Evolutionary conservation across 2,797 vertebrate genomes (phyloP).

Genomic region (Bucorvus abyssinicus): DNA sequence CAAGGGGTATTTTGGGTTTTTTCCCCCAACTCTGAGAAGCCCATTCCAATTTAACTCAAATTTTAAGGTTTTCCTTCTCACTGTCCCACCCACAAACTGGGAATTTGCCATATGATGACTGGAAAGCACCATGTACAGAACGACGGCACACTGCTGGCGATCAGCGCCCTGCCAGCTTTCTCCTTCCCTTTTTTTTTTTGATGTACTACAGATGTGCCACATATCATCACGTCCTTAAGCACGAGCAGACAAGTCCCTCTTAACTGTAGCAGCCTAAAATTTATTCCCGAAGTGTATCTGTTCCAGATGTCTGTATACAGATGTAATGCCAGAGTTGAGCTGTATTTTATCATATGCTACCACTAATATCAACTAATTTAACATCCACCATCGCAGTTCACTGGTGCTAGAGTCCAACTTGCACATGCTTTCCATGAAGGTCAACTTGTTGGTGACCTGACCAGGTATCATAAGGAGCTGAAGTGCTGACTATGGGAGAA

Average conservation of each 20-base stretch:
- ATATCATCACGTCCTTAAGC: background rate
- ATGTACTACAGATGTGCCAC: background rate
- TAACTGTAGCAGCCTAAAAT: background rate
- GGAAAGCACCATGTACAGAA: background rate
- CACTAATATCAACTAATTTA: background rate
- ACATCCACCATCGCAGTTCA: background rate
- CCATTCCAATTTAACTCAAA: background rate
- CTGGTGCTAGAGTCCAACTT: background rate
- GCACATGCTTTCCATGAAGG: background rate
- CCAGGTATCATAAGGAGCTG: background rate
- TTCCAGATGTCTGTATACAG: background rate
- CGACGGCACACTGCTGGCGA: rapidly evolving
- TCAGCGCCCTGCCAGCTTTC: background rate
- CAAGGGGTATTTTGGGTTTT: background rate
- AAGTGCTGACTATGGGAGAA: too few species aligned
- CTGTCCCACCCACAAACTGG: background rate
- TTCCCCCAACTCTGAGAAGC: background rate
- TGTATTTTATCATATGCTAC: background rate
- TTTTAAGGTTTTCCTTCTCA: background rate
- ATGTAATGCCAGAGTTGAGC: background rate
- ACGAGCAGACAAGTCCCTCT: background rate
- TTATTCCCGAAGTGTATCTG: background rate
- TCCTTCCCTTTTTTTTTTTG: background rate
- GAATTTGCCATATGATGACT: background rate
- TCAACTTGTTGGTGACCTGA: background rate